Base-by-base conservation (phyloP, 2,888 invertebrate genomes). In the Horisme vitalbata region DNA sequence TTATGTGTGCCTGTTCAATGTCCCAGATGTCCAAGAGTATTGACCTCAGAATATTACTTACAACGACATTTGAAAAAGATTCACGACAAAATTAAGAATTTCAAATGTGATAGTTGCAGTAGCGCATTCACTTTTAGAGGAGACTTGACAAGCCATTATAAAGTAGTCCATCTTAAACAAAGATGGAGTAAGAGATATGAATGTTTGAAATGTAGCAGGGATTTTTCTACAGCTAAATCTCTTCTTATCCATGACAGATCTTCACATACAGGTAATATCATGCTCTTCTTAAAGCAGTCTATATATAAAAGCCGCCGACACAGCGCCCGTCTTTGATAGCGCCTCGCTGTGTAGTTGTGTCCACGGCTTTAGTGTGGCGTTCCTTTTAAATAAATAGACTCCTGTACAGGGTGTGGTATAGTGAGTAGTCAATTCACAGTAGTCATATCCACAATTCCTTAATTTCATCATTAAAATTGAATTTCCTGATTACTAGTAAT, bases 171-270 rank as follows among this genome's bases (percentile, higher is more conserved):
- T 55, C 68, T 79, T 23, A 36, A 15, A 15, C 9, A 2, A 63
- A 71, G 26, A 63, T 51, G 34, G 73, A 77, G 73, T 37, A 81
- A 74, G 45, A 53, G 59, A 9, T 80, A 58, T 57, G 18, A 62
- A n/a, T 90, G 90, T 67, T 78, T 79, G 61, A 67, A 77, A 37
- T 90, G 90, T 64, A 69, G 79, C 26, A 88, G 86, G 59, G 70
- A 63, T 3, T 90, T 87, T 52, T 78, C 77, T 50, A 83, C 79
- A 60, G 58, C 69, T 1, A 88, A 87, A 47, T 85, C 86, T 34
- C 74, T 83, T n/a, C 45, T 74, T 33, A 75, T 90, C 10, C 90
- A 90, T 65, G 83, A 86, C 37, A 71, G 90, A 69, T 86, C 90
- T 28, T 80, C 71, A n/a, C 90, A 90, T 51, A 89, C 90, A 71